Evolutionary conservation across 2,888 invertebrate species (phyloP), one percentile per base, ranked within the genome.

Genomic region (Cerastoderma edule): DNA sequence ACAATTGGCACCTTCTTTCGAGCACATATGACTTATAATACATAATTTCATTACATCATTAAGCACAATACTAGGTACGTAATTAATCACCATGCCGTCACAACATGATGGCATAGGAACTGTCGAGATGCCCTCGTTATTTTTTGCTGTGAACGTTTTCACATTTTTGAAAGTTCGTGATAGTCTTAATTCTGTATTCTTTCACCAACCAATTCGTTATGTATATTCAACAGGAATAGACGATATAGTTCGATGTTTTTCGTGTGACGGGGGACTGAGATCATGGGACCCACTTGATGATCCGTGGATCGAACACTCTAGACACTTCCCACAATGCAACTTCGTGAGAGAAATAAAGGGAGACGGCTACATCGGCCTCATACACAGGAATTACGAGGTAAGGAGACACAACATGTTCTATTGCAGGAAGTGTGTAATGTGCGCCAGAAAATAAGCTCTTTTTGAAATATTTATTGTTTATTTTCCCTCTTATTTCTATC

Each of bases 221-320:
- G n/a, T n/a, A n/a, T n/a, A n/a, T 2, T 4, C 24, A 22, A 22
- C 24, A 53, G 57, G 57, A 8, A n/a, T 13, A 8, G 2, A 22
- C 6, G 57, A 57, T 22, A 22, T 57, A 0, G 57, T 57, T 2
- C 57, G 57, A 5, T 57, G 57, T 32, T 57, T 32, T 32, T 24
- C 57, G 16, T 57, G 57, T 19, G 57, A 57, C 57, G 57, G 57
- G n/a, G 57, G 57, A 8, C 33, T 57, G 16, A 22, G 33, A 57
- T 33, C 32, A 28, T 57, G 57, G 57, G 57, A 30, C 33, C 57
- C 57, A 5, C 32, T 8, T 27, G 57, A 57, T 28, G 57, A 57
- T 33, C 57, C 57, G 8, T 57, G 57, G 57, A 32, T 57, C 19
- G 57, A 57, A 32, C 57, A 57, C 30, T 57, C 32, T n/a, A 32